Base-by-base conservation (phyloP, 1,140 invertebrate genomes). In the Wasmannia auropunctata region DNA sequence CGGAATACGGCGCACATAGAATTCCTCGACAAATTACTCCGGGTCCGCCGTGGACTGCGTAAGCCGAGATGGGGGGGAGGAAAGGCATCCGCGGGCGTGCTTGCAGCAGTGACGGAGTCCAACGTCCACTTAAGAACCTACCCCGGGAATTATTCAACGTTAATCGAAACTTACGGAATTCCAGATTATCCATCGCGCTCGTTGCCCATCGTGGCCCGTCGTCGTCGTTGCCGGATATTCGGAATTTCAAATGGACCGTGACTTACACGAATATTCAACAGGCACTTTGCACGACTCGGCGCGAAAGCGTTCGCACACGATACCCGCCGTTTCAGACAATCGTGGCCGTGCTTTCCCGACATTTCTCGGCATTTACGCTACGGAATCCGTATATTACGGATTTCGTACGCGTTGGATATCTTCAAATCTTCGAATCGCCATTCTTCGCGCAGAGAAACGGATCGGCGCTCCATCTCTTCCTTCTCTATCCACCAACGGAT, bases 241-340 rank as follows among this genome's bases (percentile, higher is more conserved):
- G 76, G 85, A 87, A 88, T 87, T 72, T 85, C 87, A 85, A 88
- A 88, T 87, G 80, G 65, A 86, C 65, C 86, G 69, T 83, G 77
- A 84, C 70, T 79, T 70, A 65, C n/a, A n/a, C 80, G 80, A 87
- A 85, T 88, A 88, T 88, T 88, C 79, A 79, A 72, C 65, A 87
- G 58, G 62, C 79, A 83, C 60, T 79, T 85, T 19, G 74, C 49
- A 22, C 37, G 7, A 56, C 60, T 67, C 74, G 49, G 28, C 58
- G 25, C 40, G 28, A 19, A n/a, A 31, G 31, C 34, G 60, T 79
- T 85, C 22, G 74, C 54, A 80, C 31, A 65, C 58, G 46, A 76
- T 46, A 63, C 19, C n/a, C n/a, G n/a, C n/a, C 58, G 58, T 76
- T 63, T 63, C n/a, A 58, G 67, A 31, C 67, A 72, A 43, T 83